phyloP scores from a whole-genome alignment of 2,113 vertebrate species.

The Chloropsis hardwickii region DNA sequence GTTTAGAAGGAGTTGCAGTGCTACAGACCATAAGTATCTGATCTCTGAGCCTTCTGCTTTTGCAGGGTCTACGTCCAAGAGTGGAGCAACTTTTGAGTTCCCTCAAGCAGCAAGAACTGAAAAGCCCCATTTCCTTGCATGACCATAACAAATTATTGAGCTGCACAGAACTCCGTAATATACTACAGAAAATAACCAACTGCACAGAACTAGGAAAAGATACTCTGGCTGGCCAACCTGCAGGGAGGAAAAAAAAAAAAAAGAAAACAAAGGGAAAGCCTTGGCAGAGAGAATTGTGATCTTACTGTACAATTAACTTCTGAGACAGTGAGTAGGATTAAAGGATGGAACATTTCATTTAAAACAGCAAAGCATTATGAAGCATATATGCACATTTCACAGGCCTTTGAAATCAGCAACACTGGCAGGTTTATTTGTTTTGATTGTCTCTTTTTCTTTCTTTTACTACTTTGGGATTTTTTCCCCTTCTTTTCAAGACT shows the following conservation, averaged over 20 bases:
- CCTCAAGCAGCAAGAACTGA: background rate
- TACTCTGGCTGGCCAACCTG: background rate
- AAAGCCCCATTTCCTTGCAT: background rate
- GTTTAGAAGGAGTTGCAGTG: background rate
- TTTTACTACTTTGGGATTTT: slow-evolving; percentile 37
- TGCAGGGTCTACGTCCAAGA: background rate
- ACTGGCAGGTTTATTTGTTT: slow-evolving; percentile 67
- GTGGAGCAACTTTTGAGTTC: background rate
- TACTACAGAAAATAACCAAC: background rate
- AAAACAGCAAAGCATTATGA: background rate
- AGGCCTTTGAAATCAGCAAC: slow-evolving; percentile 48
- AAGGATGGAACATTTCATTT: slow-evolving; percentile 33
- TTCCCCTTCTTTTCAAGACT: slow-evolving; percentile 46
- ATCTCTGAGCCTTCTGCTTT: background rate
- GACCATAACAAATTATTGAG: slow-evolving; percentile 23
- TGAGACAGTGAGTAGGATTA: slow-evolving; percentile 31
- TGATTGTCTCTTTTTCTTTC: slow-evolving; percentile 36
- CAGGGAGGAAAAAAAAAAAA: background rate
- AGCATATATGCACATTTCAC: slow-evolving; percentile 11
- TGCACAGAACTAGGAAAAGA: background rate
- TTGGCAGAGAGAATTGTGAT: slow-evolving; percentile 32
- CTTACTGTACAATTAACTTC: slow-evolving; percentile 42
- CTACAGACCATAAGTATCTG: background rate
- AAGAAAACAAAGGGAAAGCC: slow-evolving; percentile 22
- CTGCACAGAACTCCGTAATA: background rate